Evolutionary conservation across 1,140 invertebrate species (phyloP), one percentile per base, ranked within the genome.

Genomic region (Saccostrea echinata): DNA sequence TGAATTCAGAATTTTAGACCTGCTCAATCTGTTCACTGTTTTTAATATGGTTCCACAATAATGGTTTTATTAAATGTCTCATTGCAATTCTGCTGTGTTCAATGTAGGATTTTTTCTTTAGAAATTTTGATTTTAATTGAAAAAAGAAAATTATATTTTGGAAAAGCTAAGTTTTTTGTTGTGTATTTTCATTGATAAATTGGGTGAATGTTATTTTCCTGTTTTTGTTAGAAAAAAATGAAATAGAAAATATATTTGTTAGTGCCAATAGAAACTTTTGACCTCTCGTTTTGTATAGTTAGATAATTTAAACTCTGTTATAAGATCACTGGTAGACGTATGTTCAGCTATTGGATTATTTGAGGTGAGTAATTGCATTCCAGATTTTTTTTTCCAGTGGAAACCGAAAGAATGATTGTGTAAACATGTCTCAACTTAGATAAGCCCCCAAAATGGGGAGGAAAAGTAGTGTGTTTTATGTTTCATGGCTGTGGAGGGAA

Each of bases 351-450:
- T 76, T 76, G 24, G 68, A 24, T 30, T 76, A 76, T 30, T 76
- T 76, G 68, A 76, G 68, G 68, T 9, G 57, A 76, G 68, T 76
- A 76, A 76, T 76, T 76, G 68, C 68, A 76, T 76, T 76, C 68
- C 68, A 76, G 68, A 33, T 76, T 30, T 43, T 43, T 43, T 64
- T 27, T 76, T 76, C 68, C 30, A 76, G 68, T 27, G 68, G 27
- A 76, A 76, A 76, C 16, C 27, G 68, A 30, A 76, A 76, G 68
- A 76, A 33, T 76, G 68, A 76, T 76, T 76, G 68, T 76, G 24
- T 76, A 71, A 76, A 76, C 68, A 76, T 76, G 68, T 76, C 68
- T 76, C 68, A 76, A 16, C 21, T 76, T 76, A 27, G 68, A 33
- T 30, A 76, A 76, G 16, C 27, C 68, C 30, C 64, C 68, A 12